phyloP scores from a whole-genome alignment of 1,140 invertebrate species.

The Micrasema minimum region DNA sequence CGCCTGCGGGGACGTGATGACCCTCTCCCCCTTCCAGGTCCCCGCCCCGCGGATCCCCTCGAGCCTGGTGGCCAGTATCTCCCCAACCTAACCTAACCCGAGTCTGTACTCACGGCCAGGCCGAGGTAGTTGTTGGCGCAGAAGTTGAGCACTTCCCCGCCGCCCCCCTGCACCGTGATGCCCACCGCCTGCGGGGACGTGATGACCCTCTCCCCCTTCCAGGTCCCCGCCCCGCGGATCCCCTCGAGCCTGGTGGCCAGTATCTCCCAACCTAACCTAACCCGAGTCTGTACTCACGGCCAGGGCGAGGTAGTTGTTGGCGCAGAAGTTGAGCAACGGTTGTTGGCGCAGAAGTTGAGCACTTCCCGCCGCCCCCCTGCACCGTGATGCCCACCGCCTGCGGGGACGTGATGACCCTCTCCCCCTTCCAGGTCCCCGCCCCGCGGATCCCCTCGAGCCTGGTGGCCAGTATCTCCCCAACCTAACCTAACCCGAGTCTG shows the following conservation, averaged over 20 bases:
- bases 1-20: conserved; percentile 83
- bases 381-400: conserved; percentile 80
- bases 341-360: too few relatives aligned
- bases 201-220: conserved; percentile 80
- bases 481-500: too few relatives aligned
- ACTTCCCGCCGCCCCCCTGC: conserved; percentile 71
- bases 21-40: conserved; percentile 80
- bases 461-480: too few relatives aligned
- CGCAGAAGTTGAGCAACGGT: conserved; percentile 95
- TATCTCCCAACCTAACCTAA: too few relatives aligned
- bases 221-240: conserved; percentile 87
- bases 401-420: conserved; percentile 78
- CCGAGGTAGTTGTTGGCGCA: conserved; percentile 96
- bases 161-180: conserved; percentile 75
- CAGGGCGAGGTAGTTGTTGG: conserved; percentile 93
- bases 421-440: conserved; percentile 88
- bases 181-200: conserved; percentile 79
- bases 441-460: conserved; percentile 74
- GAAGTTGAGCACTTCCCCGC: conserved; percentile 87
- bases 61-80: conserved; percentile 62
- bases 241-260: conserved; percentile 65
- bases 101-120: conserved; percentile 74
- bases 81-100: too few relatives aligned
- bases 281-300: conserved; percentile 72
- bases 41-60: conserved; percentile 81